A percentile compares a stretch with the other conserved stretches of the same genome.
phyloP scores from a whole-genome alignment of 1,140 invertebrate genomes.

The Mycetomoellerius zeteki region DNA sequence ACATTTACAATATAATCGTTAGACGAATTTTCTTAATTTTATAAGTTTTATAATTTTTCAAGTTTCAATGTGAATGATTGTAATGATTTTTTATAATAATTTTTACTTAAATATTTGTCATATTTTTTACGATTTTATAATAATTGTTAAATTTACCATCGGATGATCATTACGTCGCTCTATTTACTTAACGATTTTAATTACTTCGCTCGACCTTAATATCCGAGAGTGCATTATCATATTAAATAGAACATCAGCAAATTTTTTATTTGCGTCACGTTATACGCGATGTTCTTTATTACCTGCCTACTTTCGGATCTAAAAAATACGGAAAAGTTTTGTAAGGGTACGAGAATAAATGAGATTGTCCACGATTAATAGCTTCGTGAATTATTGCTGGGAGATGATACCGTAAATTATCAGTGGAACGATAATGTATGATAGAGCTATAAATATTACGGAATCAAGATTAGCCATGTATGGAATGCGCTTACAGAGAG shows the following conservation, averaged over 20 bases:
- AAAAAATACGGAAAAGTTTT: not conserved
- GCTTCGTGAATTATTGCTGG: conserved; percentile 14
- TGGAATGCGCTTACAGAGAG: not conserved
- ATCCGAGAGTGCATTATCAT: conserved; percentile 1
- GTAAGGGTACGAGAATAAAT: not conserved
- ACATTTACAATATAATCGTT: too few relatives aligned
- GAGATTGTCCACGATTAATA: not conserved
- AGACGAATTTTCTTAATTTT: not conserved
- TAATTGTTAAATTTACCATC: conserved; percentile 15
- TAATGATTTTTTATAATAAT: not conserved
- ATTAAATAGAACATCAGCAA: conserved; percentile 23
- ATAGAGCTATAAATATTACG: conserved; percentile 30
- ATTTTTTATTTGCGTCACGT: not conserved
- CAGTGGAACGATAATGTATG: conserved; percentile 11
- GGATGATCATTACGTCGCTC: conserved; percentile 16
- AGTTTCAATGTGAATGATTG: not conserved
- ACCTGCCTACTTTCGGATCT: not conserved
- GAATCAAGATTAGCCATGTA: conserved; percentile 14
- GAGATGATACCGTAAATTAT: conserved; percentile 8
- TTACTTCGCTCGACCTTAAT: conserved; percentile 45
- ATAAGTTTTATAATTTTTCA: not conserved
- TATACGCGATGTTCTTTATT: not conserved
- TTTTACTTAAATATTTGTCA: not conserved
- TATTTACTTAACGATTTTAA: conserved; percentile 50
- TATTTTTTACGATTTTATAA: conserved; percentile 6